These are phyloP conservation scores for Apeltes quadracus DNA, from an alignment of 2,113 vertebrate genomes.

Conservation along the genomic window DNA sequence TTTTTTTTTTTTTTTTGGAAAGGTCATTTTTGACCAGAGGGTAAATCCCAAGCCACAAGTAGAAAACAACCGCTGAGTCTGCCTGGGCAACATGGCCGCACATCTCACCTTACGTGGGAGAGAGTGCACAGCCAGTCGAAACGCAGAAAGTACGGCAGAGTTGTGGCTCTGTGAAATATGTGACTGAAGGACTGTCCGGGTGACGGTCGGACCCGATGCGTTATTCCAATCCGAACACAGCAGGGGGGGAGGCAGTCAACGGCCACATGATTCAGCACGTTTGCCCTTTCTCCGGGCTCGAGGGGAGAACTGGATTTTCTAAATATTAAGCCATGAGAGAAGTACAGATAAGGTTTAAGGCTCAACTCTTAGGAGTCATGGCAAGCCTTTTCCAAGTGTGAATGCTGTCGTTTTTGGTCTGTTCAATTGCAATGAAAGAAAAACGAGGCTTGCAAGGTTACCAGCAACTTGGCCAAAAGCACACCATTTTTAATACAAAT, in stretches of 20 bases:
- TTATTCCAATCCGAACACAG: background rate
- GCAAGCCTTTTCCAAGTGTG: background rate
- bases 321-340: background rate
- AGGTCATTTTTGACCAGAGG: slow-evolving; percentile 1
- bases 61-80: background rate
- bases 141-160: background rate
- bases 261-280: slow-evolving; percentile 1
- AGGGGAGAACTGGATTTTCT: background rate
- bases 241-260: background rate
- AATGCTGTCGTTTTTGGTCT: background rate
- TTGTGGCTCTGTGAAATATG: background rate
- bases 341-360: background rate
- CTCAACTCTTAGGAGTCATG: background rate
- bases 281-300: background rate
- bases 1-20: background rate
- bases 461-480: background rate
- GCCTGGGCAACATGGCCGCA: slow-evolving; percentile 2
- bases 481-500: slow-evolving; percentile 7
- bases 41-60: slow-evolving; percentile 9
- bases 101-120: slow-evolving; percentile 6
- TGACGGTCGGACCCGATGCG: background rate
- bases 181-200: background rate
- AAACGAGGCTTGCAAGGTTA: background rate
- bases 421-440: background rate
- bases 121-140: background rate